Conservation (phyloP, 1,140 invertebrate species). For the Fopius arisanus region DNA sequence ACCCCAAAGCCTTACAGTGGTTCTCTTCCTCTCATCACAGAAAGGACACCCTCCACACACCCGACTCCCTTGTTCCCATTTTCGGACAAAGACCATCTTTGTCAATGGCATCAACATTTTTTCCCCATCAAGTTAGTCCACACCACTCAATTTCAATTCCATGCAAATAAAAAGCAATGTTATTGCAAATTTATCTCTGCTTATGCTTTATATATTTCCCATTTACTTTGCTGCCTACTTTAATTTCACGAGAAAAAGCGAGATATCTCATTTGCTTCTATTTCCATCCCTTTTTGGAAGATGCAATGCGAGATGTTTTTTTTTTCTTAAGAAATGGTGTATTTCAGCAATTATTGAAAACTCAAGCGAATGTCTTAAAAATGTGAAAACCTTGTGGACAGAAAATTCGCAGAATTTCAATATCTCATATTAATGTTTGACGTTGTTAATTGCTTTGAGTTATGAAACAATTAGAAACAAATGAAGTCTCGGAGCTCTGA, state of each 20-base stretch:
- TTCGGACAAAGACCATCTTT: slow-evolving; percentile 26
- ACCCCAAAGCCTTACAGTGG: background rate
- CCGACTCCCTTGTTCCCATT: background rate
- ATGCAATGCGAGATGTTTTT: too few species aligned
- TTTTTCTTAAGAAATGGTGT: too few species aligned
- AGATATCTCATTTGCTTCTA: too few species aligned
- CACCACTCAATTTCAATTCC: background rate
- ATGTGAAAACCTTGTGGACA: too few species aligned
- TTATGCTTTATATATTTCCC: too few species aligned
- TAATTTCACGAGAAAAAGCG: too few species aligned
- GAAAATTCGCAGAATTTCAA: too few species aligned
- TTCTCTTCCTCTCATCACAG: slow-evolving; percentile 13
- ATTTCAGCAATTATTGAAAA: too few species aligned
- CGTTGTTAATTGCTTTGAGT: background rate
- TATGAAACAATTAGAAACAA: background rate
- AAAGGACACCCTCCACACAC: background rate
- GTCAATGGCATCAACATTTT: background rate
- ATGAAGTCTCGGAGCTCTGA: background rate
- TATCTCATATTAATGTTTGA: too few species aligned
- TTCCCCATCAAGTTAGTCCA: background rate
- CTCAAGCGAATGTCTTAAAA: too few species aligned
- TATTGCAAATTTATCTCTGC: background rate
- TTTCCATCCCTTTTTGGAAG: too few species aligned
- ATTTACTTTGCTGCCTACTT: too few species aligned
- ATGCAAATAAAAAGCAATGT: background rate